Percentiles rank a stretch among this genome's conserved stretches.
phyloP scores from a whole-genome alignment of 53 echinoderm and acorn worm genomes.

The Apostichopus leukothele region DNA sequence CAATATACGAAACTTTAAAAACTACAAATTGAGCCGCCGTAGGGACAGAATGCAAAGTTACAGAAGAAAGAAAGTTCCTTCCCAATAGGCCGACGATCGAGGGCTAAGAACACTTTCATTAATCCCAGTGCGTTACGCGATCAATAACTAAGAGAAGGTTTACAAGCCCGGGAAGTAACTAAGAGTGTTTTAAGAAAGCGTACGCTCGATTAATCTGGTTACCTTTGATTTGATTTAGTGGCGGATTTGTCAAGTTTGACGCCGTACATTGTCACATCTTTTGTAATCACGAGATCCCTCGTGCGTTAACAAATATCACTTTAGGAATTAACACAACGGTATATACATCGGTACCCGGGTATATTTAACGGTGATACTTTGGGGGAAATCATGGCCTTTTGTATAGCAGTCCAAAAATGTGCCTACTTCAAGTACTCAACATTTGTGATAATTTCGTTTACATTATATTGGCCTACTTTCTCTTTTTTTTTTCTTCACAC shows the following conservation, averaged over 20 bases:
- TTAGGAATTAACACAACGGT: no score
- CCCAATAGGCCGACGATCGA: not conserved
- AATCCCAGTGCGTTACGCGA: not conserved
- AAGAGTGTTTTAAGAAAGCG: constrained; percentile 13
- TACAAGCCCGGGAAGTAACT: not conserved
- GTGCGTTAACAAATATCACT: not conserved
- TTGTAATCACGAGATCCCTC: not conserved
- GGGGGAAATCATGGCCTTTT: no score
- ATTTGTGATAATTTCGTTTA: no score
- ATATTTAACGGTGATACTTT: no score
- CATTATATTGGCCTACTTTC: no score
- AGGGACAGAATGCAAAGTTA: no score
- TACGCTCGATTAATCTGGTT: constrained; percentile 32
- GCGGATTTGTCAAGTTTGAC: constrained; percentile 14
- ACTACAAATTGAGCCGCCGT: no score
- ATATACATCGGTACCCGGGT: no score
- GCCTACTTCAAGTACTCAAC: no score
- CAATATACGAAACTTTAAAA: no score
- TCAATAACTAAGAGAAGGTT: not conserved
- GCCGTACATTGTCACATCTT: constrained; percentile 15
- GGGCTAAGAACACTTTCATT: not conserved
- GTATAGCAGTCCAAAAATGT: no score
- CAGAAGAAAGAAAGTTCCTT: not conserved
- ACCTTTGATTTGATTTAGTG: constrained; percentile 9
- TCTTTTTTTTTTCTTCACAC: no score